A percentile compares a stretch with the other conserved stretches of the same genome.
These are phyloP conservation scores for Actenoides hombroni DNA, from an alignment of 2,113 vertebrate species.

Conservation along the genomic window DNA sequence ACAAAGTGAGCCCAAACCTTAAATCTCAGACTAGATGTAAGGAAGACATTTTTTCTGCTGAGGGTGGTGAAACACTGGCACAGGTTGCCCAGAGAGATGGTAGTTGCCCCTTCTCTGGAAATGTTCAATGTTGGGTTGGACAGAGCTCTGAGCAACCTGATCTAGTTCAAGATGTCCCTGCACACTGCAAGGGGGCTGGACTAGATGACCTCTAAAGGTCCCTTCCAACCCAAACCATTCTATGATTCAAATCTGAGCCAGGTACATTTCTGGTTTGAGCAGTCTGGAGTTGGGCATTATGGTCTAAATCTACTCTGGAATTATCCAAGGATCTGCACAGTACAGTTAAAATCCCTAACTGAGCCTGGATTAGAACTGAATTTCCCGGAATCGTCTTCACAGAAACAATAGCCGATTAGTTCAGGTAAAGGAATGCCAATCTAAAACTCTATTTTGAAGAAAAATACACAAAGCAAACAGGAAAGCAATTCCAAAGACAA, in stretches of 20 bases:
- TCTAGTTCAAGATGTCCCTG: not conserved
- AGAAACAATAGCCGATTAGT: not conserved
- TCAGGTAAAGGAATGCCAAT: not conserved
- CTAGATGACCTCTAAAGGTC: not conserved
- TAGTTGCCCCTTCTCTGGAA: not conserved
- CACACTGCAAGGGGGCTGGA: not conserved
- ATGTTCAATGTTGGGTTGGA: not conserved
- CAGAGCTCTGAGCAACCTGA: not conserved
- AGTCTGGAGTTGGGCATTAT: not conserved
- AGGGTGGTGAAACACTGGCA: not conserved
- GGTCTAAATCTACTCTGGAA: constrained; percentile 19
- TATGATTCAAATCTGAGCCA: not conserved
- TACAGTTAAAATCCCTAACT: constrained; percentile 8
- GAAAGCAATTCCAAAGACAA: constrained; percentile 12
- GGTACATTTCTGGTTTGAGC: not conserved
- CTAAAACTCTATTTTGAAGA: not conserved
- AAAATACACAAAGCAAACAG: not conserved
- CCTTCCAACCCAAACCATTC: not conserved
- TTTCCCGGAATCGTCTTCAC: constrained; percentile 25
- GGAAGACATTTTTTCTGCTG: not conserved
- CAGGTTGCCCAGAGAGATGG: not conserved
- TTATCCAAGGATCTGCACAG: not conserved
- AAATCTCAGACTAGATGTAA: not conserved
- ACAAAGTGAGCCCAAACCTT: not conserved
- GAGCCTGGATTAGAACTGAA: constrained; percentile 7